phyloP scores from a whole-genome alignment of 2,888 invertebrate genomes.

The Heptascelio sp. region DNA sequence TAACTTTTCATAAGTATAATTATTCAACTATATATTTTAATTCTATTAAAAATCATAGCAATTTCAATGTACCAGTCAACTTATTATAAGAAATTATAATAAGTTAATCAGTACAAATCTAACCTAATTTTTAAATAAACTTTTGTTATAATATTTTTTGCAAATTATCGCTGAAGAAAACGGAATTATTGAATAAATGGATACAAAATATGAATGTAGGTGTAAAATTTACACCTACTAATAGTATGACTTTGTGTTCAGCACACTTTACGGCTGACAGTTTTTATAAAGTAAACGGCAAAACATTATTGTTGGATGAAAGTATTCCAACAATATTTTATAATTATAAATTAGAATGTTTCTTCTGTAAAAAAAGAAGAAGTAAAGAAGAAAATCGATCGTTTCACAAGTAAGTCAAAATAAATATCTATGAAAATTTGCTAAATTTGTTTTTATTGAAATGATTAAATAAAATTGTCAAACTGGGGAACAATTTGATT shows the following conservation, averaged over 20 bases:
- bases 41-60: too few species aligned
- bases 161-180: slow-evolving; percentile 4
- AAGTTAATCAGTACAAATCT: too few species aligned
- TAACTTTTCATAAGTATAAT: too few species aligned
- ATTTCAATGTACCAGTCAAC: too few species aligned
- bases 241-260: not conserved
- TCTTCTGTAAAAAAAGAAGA: not conserved
- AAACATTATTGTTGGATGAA: not conserved
- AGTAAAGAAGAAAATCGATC: not conserved
- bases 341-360: not conserved
- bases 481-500: too few species aligned
- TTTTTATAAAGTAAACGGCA: not conserved
- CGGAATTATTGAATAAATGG: not conserved
- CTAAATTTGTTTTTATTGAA: too few species aligned
- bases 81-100: too few species aligned
- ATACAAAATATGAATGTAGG: not conserved
- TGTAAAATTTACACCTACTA: not conserved
- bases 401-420: not conserved
- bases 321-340: not conserved
- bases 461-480: too few species aligned
- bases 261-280: not conserved
- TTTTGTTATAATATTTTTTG: too few species aligned
- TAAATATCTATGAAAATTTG: not conserved
- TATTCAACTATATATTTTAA: too few species aligned
- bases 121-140: too few species aligned